Base-by-base conservation (phyloP, 2,888 invertebrate species). In the Dusona sp. region DNA sequence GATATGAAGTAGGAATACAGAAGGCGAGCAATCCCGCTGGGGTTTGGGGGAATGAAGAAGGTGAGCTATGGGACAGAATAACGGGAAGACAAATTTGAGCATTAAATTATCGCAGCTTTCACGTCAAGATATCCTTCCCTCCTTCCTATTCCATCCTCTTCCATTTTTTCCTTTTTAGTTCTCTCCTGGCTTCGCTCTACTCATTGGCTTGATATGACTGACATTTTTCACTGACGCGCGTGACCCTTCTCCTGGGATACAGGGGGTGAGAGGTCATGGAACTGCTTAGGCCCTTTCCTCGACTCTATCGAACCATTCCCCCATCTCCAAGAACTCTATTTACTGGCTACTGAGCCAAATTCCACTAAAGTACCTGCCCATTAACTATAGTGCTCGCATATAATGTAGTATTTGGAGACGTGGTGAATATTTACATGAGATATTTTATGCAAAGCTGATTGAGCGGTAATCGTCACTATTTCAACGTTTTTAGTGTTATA, bases 61-160 rank as follows among this genome's bases (percentile, higher is more conserved):
- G 57, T 72, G 74, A 65, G 25, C 38, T 22, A 81, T 70, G 83
- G 74, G 72, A 75, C 73, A 57, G 79, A 82, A 79, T 81, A 83
- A 79, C 74, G 67, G 81, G 78, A 79, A 86, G 88, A 88, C 85
- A 88, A 88, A 88, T 88, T 88, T 73, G 80, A 82, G 81, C 86
- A 86, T 85, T 88, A 88, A 87, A 88, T 88, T 87, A 87, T 87
- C 88, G 82, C 85, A 87, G 85, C 83, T 85, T 83, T 57, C 79
- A 86, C 82, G 84, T 84, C 79, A 73, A 84, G 86, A 86, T 87
- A 83, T 86, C 74, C 81, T 85, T 83, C 73, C 51, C 33, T 68
- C 61, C 22, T 57, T 42, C 42, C 42, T 3, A 11, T 11, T 42
- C 13, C 11, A 13, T 42, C 42, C 42, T 42, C 42, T 42, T 36